These are phyloP conservation scores for Proteles cristata DNA, from an alignment of 2,113 vertebrate species.

Conservation along the genomic window DNA sequence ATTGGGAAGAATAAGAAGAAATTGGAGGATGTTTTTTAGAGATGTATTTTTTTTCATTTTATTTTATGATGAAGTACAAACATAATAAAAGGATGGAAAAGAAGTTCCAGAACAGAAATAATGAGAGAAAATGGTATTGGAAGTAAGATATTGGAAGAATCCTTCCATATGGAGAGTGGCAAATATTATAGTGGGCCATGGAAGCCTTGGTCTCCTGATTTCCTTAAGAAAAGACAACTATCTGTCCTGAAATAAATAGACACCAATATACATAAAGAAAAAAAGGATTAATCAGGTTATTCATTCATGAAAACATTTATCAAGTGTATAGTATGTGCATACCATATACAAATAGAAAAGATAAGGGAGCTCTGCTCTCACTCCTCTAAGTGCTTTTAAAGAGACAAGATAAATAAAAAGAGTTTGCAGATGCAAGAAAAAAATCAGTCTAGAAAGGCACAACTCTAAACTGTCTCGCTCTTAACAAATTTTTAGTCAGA, in stretches of 20 bases:
- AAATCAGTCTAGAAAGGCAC: not conserved
- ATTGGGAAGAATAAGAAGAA: slow-evolving; percentile 11
- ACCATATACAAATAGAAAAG: not conserved
- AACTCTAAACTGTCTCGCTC: not conserved
- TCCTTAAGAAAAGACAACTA: not conserved
- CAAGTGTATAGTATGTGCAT: not conserved
- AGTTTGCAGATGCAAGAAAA: not conserved
- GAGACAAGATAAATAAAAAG: slow-evolving; percentile 8
- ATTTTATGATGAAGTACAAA: slow-evolving; percentile 30
- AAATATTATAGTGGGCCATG: not conserved
- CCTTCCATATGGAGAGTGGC: not conserved
- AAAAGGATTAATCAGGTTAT: not conserved
- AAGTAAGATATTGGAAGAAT: not conserved
- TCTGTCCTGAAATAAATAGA: not conserved
- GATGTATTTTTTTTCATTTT: not conserved
- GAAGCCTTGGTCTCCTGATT: not conserved
- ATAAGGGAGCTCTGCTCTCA: not conserved
- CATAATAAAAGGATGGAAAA: slow-evolving; percentile 8
- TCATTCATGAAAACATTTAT: slow-evolving; percentile 8
- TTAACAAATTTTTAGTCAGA: slow-evolving; percentile 26
- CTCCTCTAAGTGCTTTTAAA: not conserved
- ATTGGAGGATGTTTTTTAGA: not conserved
- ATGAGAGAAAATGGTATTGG: not conserved
- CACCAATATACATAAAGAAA: not conserved
- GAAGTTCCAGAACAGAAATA: not conserved